Percentiles rank a stretch among this genome's conserved stretches.
Evolutionary conservation across 2,888 invertebrate species (phyloP).

Genomic region (Aporophyla lueneburgensis): DNA sequence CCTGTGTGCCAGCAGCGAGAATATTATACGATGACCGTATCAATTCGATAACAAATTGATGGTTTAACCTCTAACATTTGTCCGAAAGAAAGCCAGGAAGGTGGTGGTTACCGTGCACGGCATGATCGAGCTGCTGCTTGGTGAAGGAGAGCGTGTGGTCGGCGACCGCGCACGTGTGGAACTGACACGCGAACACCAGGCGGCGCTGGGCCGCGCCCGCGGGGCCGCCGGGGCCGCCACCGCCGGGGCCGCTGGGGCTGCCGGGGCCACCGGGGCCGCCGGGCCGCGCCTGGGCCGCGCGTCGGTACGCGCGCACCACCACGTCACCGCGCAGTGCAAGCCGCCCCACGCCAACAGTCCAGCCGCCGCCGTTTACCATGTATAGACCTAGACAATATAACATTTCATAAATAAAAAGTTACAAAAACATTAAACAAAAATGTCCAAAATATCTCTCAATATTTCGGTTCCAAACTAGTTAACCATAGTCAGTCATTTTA

Average conservation of each 20-base stretch:
- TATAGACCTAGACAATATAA: conserved; percentile 90
- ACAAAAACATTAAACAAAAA: neutral
- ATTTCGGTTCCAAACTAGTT: too few relatives aligned
- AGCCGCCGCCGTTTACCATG: conserved; percentile 92
- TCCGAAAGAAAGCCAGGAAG: conserved; percentile 17
- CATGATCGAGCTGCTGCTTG: conserved; percentile 96
- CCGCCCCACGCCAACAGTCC: conserved; percentile 91
- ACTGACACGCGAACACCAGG: conserved; percentile 96
- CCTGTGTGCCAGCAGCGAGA: too few relatives aligned
- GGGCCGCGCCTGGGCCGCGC: conserved; percentile 85
- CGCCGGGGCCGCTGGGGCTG: neutral
- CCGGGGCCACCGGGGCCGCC: conserved; percentile 8
- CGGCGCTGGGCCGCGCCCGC: conserved; percentile 89
- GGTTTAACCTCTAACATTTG: neutral
- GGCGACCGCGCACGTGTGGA: conserved; percentile 98
- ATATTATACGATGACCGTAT: too few relatives aligned
- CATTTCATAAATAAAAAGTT: neutral
- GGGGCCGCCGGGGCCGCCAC: conserved; percentile 9
- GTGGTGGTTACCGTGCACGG: conserved; percentile 92
- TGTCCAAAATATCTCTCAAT: too few relatives aligned
- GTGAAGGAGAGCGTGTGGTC: conserved; percentile 96
- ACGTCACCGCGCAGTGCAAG: conserved; percentile 96
- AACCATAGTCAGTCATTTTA: neutral
- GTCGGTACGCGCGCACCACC: conserved; percentile 97
- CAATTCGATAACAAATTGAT: neutral